Conservation (phyloP, 2,888 invertebrate species). For the Ganaspis brasiliensis region DNA sequence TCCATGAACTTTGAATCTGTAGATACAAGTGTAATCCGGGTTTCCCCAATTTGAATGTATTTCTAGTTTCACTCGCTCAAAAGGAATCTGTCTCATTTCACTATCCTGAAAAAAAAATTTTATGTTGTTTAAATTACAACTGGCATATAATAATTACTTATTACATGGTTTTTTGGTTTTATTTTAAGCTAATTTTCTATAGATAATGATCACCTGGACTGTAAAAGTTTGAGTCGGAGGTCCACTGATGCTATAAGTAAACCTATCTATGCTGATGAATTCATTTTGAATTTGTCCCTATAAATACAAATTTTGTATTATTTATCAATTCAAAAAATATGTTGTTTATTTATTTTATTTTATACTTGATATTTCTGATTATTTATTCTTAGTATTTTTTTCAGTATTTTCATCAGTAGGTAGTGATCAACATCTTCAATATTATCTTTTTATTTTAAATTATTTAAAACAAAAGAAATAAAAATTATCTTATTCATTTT, state of each 20-base stretch:
- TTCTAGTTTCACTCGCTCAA: conserved; percentile 68
- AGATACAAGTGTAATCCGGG: conserved; percentile 71
- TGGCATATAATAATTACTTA: neutral
- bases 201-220: conserved; percentile 60
- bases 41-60: conserved; percentile 73
- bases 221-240: conserved; percentile 68
- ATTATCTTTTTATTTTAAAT: too few species aligned
- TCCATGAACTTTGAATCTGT: conserved; percentile 73
- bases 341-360: too few species aligned
- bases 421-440: too few species aligned
- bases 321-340: too few species aligned
- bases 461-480: too few species aligned
- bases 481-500: too few species aligned
- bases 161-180: too few species aligned
- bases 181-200: neutral
- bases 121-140: neutral
- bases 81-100: conserved; percentile 59
- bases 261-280: conserved; percentile 63
- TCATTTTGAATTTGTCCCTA: conserved; percentile 64
- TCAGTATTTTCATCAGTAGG: too few species aligned
- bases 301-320: conserved; percentile 4
- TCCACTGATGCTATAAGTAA: conserved; percentile 67
- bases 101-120: conserved; percentile 59
- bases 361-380: too few species aligned
- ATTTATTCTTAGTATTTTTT: too few species aligned